Percentiles rank a stretch among this genome's conserved stretches.
Evolutionary conservation across 2,113 vertebrate genomes (phyloP).

Genomic region (Tragelaphus buxtoni): DNA sequence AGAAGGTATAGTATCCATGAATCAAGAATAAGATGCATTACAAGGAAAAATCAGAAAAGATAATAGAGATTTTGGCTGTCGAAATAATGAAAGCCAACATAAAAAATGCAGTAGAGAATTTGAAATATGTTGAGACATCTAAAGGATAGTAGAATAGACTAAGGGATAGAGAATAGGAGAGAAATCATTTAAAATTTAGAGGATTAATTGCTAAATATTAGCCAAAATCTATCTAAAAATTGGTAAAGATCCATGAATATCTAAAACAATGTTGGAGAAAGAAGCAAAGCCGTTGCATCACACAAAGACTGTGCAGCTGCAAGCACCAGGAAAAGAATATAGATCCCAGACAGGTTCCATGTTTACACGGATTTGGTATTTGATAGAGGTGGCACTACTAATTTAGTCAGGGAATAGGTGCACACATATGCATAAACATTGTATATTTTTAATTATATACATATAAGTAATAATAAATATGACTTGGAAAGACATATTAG

Average conservation of each 20-base stretch:
- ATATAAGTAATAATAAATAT: not conserved
- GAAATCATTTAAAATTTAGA: not conserved
- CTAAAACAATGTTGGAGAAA: not conserved
- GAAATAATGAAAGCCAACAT: not conserved
- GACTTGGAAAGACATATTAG: not conserved
- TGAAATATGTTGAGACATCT: not conserved
- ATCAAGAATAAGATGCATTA: constrained; percentile 4
- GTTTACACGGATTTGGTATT: not conserved
- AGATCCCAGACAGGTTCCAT: rapidly evolving
- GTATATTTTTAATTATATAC: not conserved
- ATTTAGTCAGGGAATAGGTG: not conserved
- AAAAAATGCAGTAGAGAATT: not conserved
- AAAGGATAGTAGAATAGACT: not conserved
- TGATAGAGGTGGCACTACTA: not conserved
- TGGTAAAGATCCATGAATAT: not conserved
- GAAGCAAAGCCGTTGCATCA: not conserved
- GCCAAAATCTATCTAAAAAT: not conserved
- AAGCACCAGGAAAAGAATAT: rapidly evolving
- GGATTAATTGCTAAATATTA: not conserved
- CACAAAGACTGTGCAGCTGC: not conserved
- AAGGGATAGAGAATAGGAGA: not conserved
- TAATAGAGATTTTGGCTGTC: not conserved
- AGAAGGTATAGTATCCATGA: not conserved
- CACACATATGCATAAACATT: not conserved
- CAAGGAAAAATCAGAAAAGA: not conserved